These are phyloP conservation scores for Apogon talboti DNA, from an alignment of 2,797 vertebrate species.

Conservation along the genomic window DNA sequence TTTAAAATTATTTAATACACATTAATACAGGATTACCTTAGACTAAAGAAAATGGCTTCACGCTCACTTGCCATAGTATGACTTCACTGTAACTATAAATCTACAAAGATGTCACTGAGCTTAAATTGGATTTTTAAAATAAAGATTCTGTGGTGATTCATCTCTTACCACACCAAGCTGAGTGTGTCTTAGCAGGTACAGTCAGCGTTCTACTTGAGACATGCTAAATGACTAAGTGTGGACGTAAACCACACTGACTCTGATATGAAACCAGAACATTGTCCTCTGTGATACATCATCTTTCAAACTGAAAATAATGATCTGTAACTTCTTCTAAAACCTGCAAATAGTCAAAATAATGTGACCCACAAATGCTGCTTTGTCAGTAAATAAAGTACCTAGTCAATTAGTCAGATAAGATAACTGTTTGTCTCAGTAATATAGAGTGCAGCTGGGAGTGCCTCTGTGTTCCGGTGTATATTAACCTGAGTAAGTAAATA, in stretches of 20 bases:
- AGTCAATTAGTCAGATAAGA: background rate
- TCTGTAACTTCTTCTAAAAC: slow-evolving; percentile 29
- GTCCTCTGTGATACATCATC: slow-evolving; percentile 28
- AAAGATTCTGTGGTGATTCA: slow-evolving; percentile 34
- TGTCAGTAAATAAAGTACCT: background rate
- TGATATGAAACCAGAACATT: slow-evolving; percentile 26
- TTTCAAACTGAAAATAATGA: slow-evolving; percentile 31
- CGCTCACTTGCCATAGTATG: background rate
- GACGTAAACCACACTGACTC: slow-evolving; percentile 28
- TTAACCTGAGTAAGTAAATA: background rate
- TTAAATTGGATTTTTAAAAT: background rate
- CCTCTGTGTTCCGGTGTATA: background rate
- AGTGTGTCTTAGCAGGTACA: slow-evolving; percentile 18
- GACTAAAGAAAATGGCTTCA: background rate
- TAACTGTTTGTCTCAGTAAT: background rate
- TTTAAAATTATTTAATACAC: no score
- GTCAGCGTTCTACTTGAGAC: slow-evolving; percentile 9
- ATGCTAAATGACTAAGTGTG: slow-evolving; percentile 48
- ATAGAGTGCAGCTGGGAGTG: background rate
- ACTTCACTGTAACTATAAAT: slow-evolving; percentile 1
- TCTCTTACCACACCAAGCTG: slow-evolving; percentile 14
- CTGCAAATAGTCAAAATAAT: slow-evolving; percentile 10
- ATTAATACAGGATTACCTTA: background rate
- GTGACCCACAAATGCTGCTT: slow-evolving; percentile 8
- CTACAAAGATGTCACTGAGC: slow-evolving; percentile 18